A percentile compares a stretch with the other conserved stretches of the same genome.
Conservation (phyloP, 2,113 vertebrate genomes). For the Varanus komodoensis region DNA sequence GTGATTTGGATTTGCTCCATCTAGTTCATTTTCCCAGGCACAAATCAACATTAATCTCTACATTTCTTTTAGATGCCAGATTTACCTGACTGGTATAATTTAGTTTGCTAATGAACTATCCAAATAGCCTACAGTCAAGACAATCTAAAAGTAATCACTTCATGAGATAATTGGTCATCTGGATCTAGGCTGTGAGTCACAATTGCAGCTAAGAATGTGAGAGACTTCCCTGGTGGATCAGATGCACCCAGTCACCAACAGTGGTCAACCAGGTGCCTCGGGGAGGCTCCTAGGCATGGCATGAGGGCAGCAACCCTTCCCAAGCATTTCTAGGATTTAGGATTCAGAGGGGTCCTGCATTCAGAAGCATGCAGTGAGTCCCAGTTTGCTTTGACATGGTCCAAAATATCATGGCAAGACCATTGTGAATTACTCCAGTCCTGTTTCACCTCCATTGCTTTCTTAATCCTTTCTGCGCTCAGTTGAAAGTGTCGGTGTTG, state of each 20-base stretch:
- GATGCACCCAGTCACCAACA: neutral
- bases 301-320: neutral
- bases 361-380: no score
- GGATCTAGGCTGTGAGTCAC: constrained; percentile 18
- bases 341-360: no score
- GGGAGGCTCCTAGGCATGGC: neutral
- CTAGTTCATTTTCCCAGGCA: constrained; percentile 49
- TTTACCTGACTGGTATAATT: constrained; percentile 62
- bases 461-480: no score
- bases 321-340: no score
- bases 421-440: no score
- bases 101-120: constrained; percentile 66
- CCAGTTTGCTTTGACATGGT: no score
- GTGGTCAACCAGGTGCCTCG: neutral
- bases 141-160: constrained; percentile 51
- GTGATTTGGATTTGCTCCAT: constrained; percentile 66
- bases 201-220: neutral
- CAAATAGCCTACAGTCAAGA: constrained; percentile 53
- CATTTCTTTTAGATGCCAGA: constrained; percentile 61
- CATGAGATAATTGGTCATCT: constrained; percentile 54
- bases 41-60: constrained; percentile 66
- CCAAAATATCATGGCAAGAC: no score
- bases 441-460: no score
- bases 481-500: no score
- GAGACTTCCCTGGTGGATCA: neutral